Evolutionary conservation across 2,888 invertebrate species (phyloP).

Genomic region (Thelaira solivaga): DNA sequence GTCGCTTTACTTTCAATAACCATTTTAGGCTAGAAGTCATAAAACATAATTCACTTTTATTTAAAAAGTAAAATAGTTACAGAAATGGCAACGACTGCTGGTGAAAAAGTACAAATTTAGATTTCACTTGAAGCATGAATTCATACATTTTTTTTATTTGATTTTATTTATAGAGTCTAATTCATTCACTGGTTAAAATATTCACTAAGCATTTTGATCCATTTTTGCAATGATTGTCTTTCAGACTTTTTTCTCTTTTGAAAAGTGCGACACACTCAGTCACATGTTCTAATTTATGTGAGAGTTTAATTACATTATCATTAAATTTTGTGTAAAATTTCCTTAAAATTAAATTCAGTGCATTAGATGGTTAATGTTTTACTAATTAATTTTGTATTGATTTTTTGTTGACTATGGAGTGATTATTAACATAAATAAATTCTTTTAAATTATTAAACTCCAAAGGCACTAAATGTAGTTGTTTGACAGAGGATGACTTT

Average conservation of each 20-base stretch:
- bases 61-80: conserved; percentile 22
- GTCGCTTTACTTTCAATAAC: conserved; percentile 58
- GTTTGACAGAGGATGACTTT: too few species aligned
- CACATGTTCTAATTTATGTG: background rate
- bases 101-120: conserved; percentile 44
- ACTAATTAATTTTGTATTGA: too few species aligned
- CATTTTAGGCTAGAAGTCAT: conserved; percentile 56
- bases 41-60: conserved; percentile 58
- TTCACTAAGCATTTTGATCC: conserved; percentile 7
- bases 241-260: background rate
- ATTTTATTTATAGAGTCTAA: background rate
- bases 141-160: background rate
- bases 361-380: too few species aligned
- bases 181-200: background rate
- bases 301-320: conserved; percentile 21
- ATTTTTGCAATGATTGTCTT: background rate
- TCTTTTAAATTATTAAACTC: too few species aligned
- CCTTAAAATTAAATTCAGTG: too few species aligned
- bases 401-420: too few species aligned
- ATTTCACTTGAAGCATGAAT: conserved; percentile 42
- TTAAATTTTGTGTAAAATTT: too few species aligned
- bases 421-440: too few species aligned
- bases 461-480: too few species aligned
- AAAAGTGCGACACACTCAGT: background rate
- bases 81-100: conserved; percentile 22